Conservation (phyloP, 2,888 invertebrate genomes). For the Parelbella ahira region DNA sequence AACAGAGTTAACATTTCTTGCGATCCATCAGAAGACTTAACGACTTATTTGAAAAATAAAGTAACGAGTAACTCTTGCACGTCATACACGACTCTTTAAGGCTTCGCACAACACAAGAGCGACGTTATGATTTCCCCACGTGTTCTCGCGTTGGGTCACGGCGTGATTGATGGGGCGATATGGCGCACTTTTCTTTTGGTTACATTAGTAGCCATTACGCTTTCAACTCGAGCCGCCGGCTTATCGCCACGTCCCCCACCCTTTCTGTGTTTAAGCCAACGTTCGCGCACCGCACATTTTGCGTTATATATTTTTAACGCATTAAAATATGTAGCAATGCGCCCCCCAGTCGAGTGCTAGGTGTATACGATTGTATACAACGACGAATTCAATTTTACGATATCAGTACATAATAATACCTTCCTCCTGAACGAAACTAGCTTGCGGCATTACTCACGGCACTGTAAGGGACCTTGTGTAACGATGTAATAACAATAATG, state of each 20-base stretch:
- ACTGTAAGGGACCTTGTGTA: no score
- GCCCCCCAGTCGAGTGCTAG: no score
- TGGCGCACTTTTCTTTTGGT: conserved; percentile 44
- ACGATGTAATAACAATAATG: no score
- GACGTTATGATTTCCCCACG: conserved; percentile 37
- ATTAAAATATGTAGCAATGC: no score
- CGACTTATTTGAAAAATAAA: conserved; percentile 1
- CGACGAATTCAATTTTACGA: no score
- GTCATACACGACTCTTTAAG: conserved; percentile 25
- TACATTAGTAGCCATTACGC: conserved; percentile 50
- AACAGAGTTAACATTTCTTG: conserved; percentile 1
- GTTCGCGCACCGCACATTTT: background rate
- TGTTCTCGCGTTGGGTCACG: conserved; percentile 39
- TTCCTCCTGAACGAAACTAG: no score
- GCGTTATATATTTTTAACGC: no score
- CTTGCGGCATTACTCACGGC: no score
- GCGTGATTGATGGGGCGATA: conserved; percentile 51
- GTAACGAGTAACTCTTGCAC: conserved; percentile 1
- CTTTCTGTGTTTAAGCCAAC: conserved; percentile 1
- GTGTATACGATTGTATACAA: no score
- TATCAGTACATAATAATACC: no score
- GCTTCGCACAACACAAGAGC: conserved; percentile 34
- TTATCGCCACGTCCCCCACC: conserved; percentile 40
- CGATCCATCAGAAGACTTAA: conserved; percentile 6
- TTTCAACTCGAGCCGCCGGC: conserved; percentile 41